phyloP scores from a whole-genome alignment of 2,113 vertebrate species.

The Hystrix cristata region DNA sequence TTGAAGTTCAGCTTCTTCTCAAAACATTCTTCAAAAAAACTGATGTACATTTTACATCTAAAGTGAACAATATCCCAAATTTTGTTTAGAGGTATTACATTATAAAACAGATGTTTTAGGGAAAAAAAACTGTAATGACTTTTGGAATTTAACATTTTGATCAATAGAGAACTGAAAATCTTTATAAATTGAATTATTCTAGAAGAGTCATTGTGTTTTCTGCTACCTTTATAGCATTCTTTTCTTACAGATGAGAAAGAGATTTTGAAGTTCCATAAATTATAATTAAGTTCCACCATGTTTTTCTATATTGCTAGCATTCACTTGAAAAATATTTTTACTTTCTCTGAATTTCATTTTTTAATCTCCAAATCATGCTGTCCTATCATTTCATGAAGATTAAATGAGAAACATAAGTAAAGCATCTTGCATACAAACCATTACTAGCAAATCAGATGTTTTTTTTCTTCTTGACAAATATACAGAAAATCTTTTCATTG shows the following conservation, averaged over 20 bases:
- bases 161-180: neutral
- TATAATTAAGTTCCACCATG: neutral
- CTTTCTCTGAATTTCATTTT: slow-evolving; percentile 20
- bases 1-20: slow-evolving; percentile 9
- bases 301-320: slow-evolving; percentile 1
- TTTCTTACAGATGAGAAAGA: neutral
- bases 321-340: neutral
- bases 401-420: neutral
- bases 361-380: neutral
- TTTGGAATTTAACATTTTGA: slow-evolving; percentile 53
- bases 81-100: slow-evolving; percentile 18
- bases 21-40: neutral
- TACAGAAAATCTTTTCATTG: neutral
- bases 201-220: neutral
- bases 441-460: neutral
- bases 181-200: neutral
- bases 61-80: slow-evolving; percentile 44
- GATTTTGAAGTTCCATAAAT: neutral
- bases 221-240: neutral
- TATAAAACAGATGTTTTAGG: slow-evolving; percentile 23
- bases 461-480: neutral
- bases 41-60: neutral
- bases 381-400: neutral
- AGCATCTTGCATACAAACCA: too few species aligned
- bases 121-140: neutral